Evolutionary conservation across 2,888 invertebrate species (phyloP), one percentile per base, ranked within the genome.

Genomic region (Erebia epiphron): DNA sequence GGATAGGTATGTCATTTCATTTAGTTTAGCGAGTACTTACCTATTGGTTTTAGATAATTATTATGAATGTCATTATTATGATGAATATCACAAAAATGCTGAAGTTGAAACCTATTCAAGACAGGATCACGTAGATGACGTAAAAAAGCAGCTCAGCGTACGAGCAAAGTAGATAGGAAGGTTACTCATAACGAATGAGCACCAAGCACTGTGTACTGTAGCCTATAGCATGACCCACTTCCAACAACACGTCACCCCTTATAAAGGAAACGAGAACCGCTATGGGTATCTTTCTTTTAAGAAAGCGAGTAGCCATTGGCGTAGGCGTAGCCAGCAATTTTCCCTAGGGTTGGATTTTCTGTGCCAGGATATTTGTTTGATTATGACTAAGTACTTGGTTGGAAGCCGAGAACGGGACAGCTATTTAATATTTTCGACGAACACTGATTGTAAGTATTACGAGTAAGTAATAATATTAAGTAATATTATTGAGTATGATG

Each of bases 191-290:
- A 65, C 50, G 52, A 68, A 62, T 14, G 46, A 71, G 49, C 56
- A 58, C 49, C 63, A 65, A 68, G 65, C 58, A 57, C 56, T 13
- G 67, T 41, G 41, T 43, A 16, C 35, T 35, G 58, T 60, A 35
- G 35, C 7, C 35, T 35, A 43, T 60, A 41, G 41, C n/a, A 43
- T 72, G 73, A 73, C 73, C 73, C 57, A 70, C 68, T 65, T 70
- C 60, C 18, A 68, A 52, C 68, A 65, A 60, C 66, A 69, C 68
- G 65, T 70, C 70, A 70, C 62, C 65, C 68, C 69, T 62, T 73
- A 52, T 63, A 67, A 70, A 68, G 74, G 69, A 35, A 50, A 66
- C 68, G 58, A 54, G 62, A 62, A 70, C 74, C 72, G 74, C 70
- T 72, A 70, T 58, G 63, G 70, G 54, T 52, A 63, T 58, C 62